Base-by-base conservation (phyloP, 2,113 vertebrate species). In the Siniperca knerii region DNA sequence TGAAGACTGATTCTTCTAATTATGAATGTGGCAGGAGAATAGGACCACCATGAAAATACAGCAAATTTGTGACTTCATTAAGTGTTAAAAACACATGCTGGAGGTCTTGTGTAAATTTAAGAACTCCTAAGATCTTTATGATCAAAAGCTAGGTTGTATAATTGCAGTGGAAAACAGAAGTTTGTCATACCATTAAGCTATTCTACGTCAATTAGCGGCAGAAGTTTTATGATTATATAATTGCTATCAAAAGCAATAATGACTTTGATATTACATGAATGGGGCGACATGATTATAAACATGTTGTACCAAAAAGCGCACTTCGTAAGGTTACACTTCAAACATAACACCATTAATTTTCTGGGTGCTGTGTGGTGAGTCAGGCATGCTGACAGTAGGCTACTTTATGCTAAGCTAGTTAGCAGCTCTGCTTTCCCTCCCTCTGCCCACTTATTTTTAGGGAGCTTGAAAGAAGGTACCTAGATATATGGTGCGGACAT, bases 1-100 rank as follows among this genome's bases (percentile, higher is more conserved):
- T 65, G 8, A 33, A 87, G 85, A 90, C 78, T 6, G 75, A 83
- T 73, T 79, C 46, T 29, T 80, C 44, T 76, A 33, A 83, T 84
- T 66, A 74, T 33, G 55, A 75, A 69, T 40, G 58, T 67, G 65
- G 35, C 61, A 66, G 66, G 35, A 55, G 48, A 73, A 35, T 9
- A 61, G 18, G 42, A 64, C 37, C 71, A 42, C 67, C 8, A 2
- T 70, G 58, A 79, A 79, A 76, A 75, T 40, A 25, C 12, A 55
- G 67, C 52, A 74, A 62, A 78, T 71, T 21, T 48, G 66, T 52
- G 1, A 71, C 75, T 35, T 90, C 21, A 84, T 84, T 86, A 82
- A 20, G 46, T 35, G 50, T 55, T 57, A 73, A 73, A 74, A 61
- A 81, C 25, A 68, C 52, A 75, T 71, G 25, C 57, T 23, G 21